Percentiles rank a stretch among this genome's conserved stretches.
These are phyloP conservation scores for Tauraco hartlaubi DNA, from an alignment of 2,797 vertebrate genomes.

Conservation along the genomic window DNA sequence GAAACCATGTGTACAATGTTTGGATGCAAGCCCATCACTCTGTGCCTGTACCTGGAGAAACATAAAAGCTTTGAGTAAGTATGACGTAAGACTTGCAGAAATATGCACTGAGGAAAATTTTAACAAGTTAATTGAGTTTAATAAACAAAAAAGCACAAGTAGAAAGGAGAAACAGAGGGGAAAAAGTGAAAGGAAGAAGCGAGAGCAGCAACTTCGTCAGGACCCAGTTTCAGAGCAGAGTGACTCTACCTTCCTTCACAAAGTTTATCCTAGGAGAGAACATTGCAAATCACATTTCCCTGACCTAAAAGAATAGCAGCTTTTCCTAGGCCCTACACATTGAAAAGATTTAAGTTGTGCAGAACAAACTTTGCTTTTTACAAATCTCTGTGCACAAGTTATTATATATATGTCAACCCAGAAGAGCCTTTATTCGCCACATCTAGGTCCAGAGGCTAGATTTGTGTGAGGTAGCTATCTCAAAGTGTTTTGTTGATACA, in stretches of 20 bases:
- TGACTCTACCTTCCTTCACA: neutral
- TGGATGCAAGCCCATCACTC: neutral
- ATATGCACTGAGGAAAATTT: neutral
- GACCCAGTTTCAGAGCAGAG: neutral
- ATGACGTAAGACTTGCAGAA: neutral
- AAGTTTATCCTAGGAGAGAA: neutral
- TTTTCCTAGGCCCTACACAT: neutral
- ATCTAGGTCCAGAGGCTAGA: neutral
- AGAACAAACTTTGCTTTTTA: conserved; percentile 59
- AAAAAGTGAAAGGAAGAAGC: neutral
- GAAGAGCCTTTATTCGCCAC: conserved; percentile 19
- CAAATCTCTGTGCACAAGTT: neutral
- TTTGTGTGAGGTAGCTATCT: neutral
- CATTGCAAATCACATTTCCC: neutral
- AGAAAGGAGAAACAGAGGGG: neutral
- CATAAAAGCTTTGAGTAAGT: neutral
- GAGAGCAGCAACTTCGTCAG: neutral
- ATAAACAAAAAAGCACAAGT: neutral
- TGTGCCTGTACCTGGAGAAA: neutral
- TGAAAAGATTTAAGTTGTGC: neutral
- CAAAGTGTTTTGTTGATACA: conserved; percentile 10
- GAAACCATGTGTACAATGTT: fast-evolving
- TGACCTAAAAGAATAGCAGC: neutral
- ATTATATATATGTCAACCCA: neutral
- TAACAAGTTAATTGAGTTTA: neutral